A percentile compares a stretch with the other conserved stretches of the same genome.
These are phyloP conservation scores for Aporophyla nigra DNA, from an alignment of 2,888 invertebrate genomes.

Conservation along the genomic window DNA sequence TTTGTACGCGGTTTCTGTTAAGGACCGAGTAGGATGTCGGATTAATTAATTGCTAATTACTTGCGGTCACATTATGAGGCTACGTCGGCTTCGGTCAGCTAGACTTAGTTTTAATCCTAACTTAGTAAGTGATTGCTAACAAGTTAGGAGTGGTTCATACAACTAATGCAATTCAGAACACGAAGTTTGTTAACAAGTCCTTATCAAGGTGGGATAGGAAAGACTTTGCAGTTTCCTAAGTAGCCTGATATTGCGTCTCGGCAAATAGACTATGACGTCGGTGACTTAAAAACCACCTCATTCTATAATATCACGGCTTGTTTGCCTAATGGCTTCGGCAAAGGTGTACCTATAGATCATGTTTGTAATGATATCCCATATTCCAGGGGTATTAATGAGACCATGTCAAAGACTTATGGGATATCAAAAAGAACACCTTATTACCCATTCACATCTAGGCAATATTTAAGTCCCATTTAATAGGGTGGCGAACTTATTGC, in stretches of 20 bases:
- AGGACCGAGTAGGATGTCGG: constrained; percentile 18
- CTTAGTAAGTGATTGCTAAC: constrained; percentile 47
- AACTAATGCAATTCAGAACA: constrained; percentile 50
- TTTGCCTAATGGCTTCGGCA: too few relatives aligned
- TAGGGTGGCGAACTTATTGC: too few relatives aligned
- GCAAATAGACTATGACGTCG: constrained; percentile 15
- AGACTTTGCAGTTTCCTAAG: constrained; percentile 39
- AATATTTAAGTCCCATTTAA: too few relatives aligned
- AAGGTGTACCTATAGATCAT: too few relatives aligned
- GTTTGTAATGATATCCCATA: too few relatives aligned
- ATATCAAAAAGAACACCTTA: too few relatives aligned
- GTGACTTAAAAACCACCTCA: constrained; percentile 14
- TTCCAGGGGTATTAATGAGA: too few relatives aligned
- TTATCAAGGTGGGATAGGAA: constrained; percentile 34
- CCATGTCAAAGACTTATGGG: too few relatives aligned
- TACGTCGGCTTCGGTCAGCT: constrained; percentile 1
- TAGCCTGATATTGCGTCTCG: constrained; percentile 18
- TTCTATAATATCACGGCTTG: not conserved
- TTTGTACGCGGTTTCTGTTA: constrained; percentile 21
- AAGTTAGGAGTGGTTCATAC: constrained; percentile 46
- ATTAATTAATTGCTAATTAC: constrained; percentile 55
- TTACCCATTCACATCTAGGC: too few relatives aligned
- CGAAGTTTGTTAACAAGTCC: constrained; percentile 43
- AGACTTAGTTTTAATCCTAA: constrained; percentile 40
- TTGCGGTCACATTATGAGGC: constrained; percentile 37